These are phyloP conservation scores for Mesorhabditis sp. DNA, from an alignment of 2,888 invertebrate genomes.

Conservation along the genomic window DNA sequence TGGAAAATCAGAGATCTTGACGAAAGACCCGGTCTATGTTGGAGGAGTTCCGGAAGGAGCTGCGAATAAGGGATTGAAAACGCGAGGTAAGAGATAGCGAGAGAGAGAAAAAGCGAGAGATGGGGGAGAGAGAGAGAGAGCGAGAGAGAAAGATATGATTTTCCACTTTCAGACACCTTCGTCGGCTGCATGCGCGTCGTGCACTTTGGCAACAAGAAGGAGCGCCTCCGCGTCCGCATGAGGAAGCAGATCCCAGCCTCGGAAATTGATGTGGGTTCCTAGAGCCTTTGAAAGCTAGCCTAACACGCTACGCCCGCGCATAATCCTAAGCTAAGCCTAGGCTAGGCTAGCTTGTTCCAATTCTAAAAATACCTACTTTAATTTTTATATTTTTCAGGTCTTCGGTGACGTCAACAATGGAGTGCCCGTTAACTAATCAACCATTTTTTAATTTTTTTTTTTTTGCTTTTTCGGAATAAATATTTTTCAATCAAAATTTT, in stretches of 20 bases:
- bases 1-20: conserved; percentile 72
- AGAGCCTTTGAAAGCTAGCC: neutral
- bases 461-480: neutral
- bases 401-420: conserved; percentile 45
- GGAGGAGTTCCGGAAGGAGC: conserved; percentile 65
- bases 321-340: neutral
- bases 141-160: too few species aligned
- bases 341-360: neutral
- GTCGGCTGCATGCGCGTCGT: conserved; percentile 53
- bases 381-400: conserved; percentile 4
- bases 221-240: conserved; percentile 25
- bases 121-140: too few species aligned
- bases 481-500: too few species aligned
- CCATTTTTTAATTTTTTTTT: conserved; percentile 1
- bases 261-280: conserved; percentile 22
- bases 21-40: conserved; percentile 80
- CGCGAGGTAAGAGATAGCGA: conserved; percentile 10
- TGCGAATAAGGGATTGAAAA: conserved; percentile 34
- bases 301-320: neutral
- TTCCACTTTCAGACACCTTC: conserved; percentile 41
- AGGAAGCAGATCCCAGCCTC: conserved; percentile 32
- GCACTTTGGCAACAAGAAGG: conserved; percentile 39
- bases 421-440: conserved; percentile 48
- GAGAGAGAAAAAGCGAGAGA: too few species aligned
- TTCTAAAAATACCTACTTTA: neutral